These are phyloP conservation scores for Netelia fuscicornis DNA, from an alignment of 2,888 invertebrate genomes.

Conservation along the genomic window DNA sequence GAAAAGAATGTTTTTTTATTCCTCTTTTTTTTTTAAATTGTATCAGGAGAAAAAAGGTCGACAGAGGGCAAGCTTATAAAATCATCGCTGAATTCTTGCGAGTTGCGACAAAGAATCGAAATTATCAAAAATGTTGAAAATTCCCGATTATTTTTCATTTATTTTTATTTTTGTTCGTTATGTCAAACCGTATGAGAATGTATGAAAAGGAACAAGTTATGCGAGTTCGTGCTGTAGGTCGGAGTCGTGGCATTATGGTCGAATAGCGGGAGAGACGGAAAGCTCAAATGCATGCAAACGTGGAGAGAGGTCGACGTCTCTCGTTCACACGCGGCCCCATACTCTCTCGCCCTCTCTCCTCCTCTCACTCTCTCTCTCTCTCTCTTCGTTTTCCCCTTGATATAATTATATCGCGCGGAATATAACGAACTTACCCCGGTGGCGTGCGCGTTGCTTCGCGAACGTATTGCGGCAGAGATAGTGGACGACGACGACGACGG, in stretches of 20 bases:
- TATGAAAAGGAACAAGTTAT: not conserved
- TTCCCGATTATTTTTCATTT: not conserved
- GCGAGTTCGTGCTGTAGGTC: not conserved
- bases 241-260: not conserved
- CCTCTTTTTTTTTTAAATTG: not conserved
- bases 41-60: not conserved
- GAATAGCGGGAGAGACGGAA: not conserved
- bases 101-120: not conserved
- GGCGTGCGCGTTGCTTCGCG: conserved; percentile 66
- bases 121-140: not conserved
- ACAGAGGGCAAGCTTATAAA: not conserved
- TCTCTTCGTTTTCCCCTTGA: conserved; percentile 20
- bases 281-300: conserved; percentile 4
- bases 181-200: too few relatives aligned
- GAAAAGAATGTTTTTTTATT: not conserved
- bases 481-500: conserved; percentile 57
- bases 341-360: conserved; percentile 12
- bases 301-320: conserved; percentile 51
- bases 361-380: not conserved
- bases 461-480: conserved; percentile 71
- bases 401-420: conserved; percentile 55
- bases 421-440: conserved; percentile 60
- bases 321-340: conserved; percentile 31
- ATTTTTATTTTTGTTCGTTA: too few relatives aligned
- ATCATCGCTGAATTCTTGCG: not conserved